Percentiles rank a stretch among this genome's conserved stretches.
Conservation (phyloP, 2,797 vertebrate species). For the Knipowitschia caucasica region DNA sequence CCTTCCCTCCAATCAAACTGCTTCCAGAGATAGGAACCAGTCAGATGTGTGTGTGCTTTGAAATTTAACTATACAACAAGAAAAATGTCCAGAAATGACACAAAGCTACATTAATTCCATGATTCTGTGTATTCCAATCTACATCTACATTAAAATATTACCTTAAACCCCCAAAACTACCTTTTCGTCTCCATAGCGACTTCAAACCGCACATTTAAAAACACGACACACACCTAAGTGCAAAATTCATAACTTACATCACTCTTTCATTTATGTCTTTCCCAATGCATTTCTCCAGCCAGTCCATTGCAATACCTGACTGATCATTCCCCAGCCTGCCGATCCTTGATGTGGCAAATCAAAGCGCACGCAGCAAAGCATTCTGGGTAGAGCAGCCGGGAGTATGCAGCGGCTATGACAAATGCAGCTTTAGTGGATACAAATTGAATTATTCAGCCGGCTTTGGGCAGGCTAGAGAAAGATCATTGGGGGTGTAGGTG, state of each 20-base stretch:
- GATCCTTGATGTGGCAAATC: constrained; percentile 36
- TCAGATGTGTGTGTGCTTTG: too few relatives aligned
- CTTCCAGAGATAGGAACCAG: too few relatives aligned
- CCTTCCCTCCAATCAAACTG: too few relatives aligned
- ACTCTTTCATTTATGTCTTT: neutral
- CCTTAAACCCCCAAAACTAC: neutral
- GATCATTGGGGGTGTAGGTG: constrained; percentile 59
- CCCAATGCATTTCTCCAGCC: constrained; percentile 3
- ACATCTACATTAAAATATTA: neutral
- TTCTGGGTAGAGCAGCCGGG: constrained; percentile 53
- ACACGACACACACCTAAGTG: neutral
- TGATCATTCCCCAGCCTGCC: constrained; percentile 29
- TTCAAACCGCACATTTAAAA: constrained; percentile 1
- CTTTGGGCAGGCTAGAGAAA: constrained; percentile 46
- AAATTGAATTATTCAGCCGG: constrained; percentile 70
- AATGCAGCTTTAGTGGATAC: constrained; percentile 65
- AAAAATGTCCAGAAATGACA: too few relatives aligned
- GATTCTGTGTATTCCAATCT: neutral
- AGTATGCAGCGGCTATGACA: constrained; percentile 54
- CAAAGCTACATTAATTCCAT: neutral
- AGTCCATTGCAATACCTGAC: constrained; percentile 29
- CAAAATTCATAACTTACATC: constrained; percentile 2
- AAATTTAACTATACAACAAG: too few relatives aligned
- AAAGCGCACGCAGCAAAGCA: constrained; percentile 50
- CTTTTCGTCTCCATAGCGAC: neutral